Evolutionary conservation across 2,797 vertebrate genomes (phyloP), one percentile per base, ranked within the genome.

Genomic region (Leptoclinus maculatus): DNA sequence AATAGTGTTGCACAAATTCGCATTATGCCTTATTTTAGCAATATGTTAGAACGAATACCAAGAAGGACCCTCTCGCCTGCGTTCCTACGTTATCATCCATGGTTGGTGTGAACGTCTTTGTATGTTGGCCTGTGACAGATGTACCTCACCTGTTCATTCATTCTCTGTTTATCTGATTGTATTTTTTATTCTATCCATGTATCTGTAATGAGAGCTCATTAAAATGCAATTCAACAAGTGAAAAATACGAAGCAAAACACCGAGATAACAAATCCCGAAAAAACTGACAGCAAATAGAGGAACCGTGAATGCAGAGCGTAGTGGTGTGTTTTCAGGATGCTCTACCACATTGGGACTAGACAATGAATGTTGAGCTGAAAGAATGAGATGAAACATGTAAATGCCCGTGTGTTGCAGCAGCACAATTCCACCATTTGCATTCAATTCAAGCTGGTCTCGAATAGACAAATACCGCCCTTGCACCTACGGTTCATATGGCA

Each of bases 381-480:
- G 43, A 29, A 59, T 17, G 11, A 68, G 16, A 65, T 49, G 21
- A 67, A 49, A 49, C 54, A 75, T 54, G 45, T 5, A 47, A 68
- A 74, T 32, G 38, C 12, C 16, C 54, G 34, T 13, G 66, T 53
- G 12, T 47, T 47, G 9, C 39, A 36, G 53, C 34, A 4, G 16
- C 32, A 45, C 23, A 54, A 17, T 66, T 58, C 19, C 3, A 12
- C 45, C 34, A 59, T 84, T 66, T 71, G 16, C n/a, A 49, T 78
- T 73, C 8, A 23, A 2, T 49, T 47, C 13, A 36, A 36, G 5
- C 39, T 19, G 4, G 9, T 17, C 25, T 41, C 27, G 14, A 23
- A 19, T 27, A 21, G 59, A 21, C 4, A 66, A 34, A 57, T 32
- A n/a, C 32, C 2, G 19, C 5, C 34, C 27, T 57, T 38, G 25